phyloP scores from a whole-genome alignment of 1,140 invertebrate genomes.

The Neodiprion fabricii region DNA sequence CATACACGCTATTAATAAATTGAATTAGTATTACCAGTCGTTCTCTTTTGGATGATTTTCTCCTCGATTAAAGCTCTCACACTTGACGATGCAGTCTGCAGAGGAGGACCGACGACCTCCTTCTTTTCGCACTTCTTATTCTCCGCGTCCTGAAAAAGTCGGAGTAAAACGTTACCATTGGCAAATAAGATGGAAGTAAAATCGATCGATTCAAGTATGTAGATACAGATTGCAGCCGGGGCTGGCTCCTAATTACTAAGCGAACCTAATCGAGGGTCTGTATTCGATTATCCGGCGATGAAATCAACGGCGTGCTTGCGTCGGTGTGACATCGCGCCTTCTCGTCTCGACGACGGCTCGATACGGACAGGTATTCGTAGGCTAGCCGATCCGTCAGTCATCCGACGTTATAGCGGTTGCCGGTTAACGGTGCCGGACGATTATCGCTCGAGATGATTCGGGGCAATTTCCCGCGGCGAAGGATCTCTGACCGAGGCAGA shows the following conservation, averaged over 20 bases:
- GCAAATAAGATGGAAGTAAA: slow-evolving; percentile 9
- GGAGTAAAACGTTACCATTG: slow-evolving; percentile 28
- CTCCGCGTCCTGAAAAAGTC: slow-evolving; percentile 75
- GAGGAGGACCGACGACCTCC: slow-evolving; percentile 77
- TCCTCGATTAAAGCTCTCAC: slow-evolving; percentile 89
- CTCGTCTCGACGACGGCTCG: neutral
- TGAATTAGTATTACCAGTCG: slow-evolving; percentile 52
- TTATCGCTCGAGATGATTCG: neutral
- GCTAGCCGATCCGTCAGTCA: no score
- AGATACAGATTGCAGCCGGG: neutral
- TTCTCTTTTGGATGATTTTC: slow-evolving; percentile 87
- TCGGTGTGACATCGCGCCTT: slow-evolving; percentile 12
- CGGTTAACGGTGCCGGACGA: neutral
- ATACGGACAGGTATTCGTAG: no score
- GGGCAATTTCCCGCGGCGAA: neutral
- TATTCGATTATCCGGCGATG: slow-evolving; percentile 56
- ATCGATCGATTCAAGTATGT: neutral
- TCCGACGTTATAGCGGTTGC: no score
- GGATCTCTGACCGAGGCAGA: neutral
- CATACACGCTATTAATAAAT: neutral
- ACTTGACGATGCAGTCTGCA: slow-evolving; percentile 87
- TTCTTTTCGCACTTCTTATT: slow-evolving; percentile 87
- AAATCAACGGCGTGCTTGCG: slow-evolving; percentile 42
- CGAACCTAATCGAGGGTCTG: slow-evolving; percentile 50
- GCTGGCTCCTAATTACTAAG: slow-evolving; percentile 50